Evolutionary conservation across 1,140 invertebrate species (phyloP).

Genomic region (Drosophila repleta): DNA sequence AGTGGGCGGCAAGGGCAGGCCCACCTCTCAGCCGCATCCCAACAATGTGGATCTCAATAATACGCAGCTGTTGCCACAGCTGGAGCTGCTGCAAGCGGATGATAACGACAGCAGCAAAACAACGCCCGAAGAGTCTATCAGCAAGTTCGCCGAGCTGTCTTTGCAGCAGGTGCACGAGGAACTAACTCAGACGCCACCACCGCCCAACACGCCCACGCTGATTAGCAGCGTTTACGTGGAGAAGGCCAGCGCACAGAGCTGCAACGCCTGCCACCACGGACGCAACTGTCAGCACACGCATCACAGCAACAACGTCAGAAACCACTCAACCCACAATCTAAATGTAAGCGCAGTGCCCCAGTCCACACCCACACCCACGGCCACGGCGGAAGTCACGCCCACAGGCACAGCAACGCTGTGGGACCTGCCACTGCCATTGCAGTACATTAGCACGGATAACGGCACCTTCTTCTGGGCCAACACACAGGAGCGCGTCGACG

Average conservation of each 20-base stretch:
- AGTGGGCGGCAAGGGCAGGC: conserved; percentile 63
- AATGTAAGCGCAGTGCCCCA: conserved; percentile 18
- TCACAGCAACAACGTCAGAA: conserved; percentile 29
- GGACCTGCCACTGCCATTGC: conserved; percentile 60
- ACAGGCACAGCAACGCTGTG: conserved; percentile 23
- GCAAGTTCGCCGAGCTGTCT: conserved; percentile 45
- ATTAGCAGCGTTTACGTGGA: conserved; percentile 74
- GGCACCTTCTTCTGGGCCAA: conserved; percentile 81
- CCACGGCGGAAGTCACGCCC: not conserved
- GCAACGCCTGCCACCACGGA: conserved; percentile 68
- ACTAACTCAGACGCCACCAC: conserved; percentile 45
- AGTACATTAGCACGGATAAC: conserved; percentile 78
- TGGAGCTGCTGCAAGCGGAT: conserved; percentile 30
- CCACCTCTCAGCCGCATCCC: conserved; percentile 61
- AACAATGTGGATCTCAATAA: conserved; percentile 83
- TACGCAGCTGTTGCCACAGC: conserved; percentile 41
- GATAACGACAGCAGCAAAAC: conserved; percentile 49
- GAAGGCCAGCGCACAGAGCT: conserved; percentile 61
- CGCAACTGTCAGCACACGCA: conserved; percentile 80
- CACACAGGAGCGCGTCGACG: conserved; percentile 69
- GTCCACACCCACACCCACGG: conserved; percentile 9
- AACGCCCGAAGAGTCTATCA: conserved; percentile 47
- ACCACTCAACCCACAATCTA: conserved; percentile 17
- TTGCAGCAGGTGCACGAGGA: conserved; percentile 35
- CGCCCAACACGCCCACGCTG: conserved; percentile 72